phyloP scores from a whole-genome alignment of 2,888 invertebrate genomes.

The Folsomia candida region DNA sequence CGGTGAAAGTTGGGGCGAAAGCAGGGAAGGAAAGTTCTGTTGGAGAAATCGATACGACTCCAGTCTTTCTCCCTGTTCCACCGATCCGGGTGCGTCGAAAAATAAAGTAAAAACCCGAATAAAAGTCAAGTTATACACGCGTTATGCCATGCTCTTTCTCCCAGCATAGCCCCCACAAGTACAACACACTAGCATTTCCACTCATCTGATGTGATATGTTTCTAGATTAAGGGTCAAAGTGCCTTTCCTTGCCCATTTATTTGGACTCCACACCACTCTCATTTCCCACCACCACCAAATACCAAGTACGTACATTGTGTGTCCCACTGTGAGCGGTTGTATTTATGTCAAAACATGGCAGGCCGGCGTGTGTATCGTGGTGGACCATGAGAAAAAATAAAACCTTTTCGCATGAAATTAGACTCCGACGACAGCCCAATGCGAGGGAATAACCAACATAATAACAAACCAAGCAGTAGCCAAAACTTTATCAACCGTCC shows the following conservation, averaged over 20 bases:
- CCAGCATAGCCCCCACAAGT: background rate
- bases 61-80: background rate
- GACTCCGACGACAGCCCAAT: background rate
- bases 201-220: background rate
- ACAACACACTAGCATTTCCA: background rate
- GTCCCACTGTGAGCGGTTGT: background rate
- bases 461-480: too few relatives aligned
- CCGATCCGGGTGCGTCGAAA: background rate
- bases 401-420: background rate
- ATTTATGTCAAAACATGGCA: background rate
- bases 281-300: too few relatives aligned
- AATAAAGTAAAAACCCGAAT: background rate
- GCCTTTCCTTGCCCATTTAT: background rate
- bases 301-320: too few relatives aligned
- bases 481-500: background rate
- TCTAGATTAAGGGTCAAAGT: background rate
- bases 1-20: background rate
- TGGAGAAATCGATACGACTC: background rate
- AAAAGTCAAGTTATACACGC: background rate
- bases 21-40: background rate
- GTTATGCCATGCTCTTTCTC: background rate
- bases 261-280: background rate
- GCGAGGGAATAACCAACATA: too few relatives aligned
- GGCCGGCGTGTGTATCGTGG: background rate
- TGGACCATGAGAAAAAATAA: background rate